phyloP scores from a whole-genome alignment of 2,113 vertebrate genomes.

The Toxostoma redivivum region DNA sequence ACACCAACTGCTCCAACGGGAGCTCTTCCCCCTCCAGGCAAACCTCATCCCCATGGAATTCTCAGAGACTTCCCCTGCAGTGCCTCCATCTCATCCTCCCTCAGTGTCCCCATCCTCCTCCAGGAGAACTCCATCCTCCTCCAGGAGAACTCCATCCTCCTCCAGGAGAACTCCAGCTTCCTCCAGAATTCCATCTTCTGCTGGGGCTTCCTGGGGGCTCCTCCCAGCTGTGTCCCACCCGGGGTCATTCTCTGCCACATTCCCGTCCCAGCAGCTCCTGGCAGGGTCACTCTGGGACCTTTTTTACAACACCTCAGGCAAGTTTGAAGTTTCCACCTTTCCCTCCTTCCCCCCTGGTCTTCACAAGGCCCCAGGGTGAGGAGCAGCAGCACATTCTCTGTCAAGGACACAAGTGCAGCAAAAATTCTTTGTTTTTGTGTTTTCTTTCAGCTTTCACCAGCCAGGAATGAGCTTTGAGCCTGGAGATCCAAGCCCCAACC shows the following conservation, averaged over 20 bases:
- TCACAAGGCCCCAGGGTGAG: background rate
- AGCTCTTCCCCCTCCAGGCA: background rate
- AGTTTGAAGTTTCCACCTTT: background rate
- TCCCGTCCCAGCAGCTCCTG: background rate
- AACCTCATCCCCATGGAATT: background rate
- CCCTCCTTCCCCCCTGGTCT: background rate
- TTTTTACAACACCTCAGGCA: background rate
- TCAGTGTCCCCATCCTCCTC: too few species aligned
- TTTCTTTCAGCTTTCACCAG: background rate
- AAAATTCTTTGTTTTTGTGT: background rate
- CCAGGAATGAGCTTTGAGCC: background rate
- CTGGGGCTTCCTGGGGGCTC: background rate
- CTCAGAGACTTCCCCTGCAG: background rate
- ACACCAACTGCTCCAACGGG: background rate
- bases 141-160: too few species aligned
- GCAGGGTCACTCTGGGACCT: background rate
- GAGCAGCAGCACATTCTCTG: background rate
- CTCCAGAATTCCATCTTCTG: background rate
- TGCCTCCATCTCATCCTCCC: background rate
- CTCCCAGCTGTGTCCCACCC: rapidly evolving
- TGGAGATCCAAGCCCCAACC: background rate
- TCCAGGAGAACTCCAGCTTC: too few species aligned
- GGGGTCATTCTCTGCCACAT: background rate
- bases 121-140: background rate
- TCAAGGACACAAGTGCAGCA: too few species aligned